A percentile compares a stretch with the other conserved stretches of the same genome.
These are phyloP conservation scores for Loris lydekkerianus DNA, from an alignment of 2,797 vertebrate species.

Conservation along the genomic window DNA sequence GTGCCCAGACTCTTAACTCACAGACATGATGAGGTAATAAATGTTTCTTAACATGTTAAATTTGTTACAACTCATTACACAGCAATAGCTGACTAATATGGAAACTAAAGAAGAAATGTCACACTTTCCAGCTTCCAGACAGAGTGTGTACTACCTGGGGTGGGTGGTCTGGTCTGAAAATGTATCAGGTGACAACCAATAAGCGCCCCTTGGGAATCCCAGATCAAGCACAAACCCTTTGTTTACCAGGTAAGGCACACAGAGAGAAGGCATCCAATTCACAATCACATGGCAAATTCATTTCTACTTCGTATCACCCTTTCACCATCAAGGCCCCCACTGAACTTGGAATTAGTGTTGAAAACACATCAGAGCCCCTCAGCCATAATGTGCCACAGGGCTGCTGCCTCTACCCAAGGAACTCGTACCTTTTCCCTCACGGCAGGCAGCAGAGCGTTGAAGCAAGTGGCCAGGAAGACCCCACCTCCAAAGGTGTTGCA, in stretches of 20 bases:
- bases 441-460: conserved; percentile 93
- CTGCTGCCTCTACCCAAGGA: not conserved
- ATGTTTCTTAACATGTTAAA: rapidly evolving
- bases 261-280: not conserved
- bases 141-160: rapidly evolving
- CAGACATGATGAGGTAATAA: not conserved
- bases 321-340: not conserved
- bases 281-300: not conserved
- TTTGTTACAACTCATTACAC: not conserved
- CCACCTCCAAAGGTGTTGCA: conserved; percentile 96
- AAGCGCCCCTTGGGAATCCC: not conserved
- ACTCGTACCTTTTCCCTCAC: conserved; percentile 91
- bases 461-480: conserved; percentile 96
- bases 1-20: not conserved
- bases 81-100: not conserved
- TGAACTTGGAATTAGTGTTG: too few species aligned
- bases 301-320: not conserved
- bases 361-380: not conserved
- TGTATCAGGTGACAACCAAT: rapidly evolving
- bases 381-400: not conserved
- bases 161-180: not conserved
- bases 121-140: not conserved
- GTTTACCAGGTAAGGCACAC: not conserved
- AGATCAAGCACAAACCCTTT: not conserved
- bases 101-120: not conserved